phyloP scores from a whole-genome alignment of 35 echinoderm and acorn worm species.

The Anneissia japonica region DNA sequence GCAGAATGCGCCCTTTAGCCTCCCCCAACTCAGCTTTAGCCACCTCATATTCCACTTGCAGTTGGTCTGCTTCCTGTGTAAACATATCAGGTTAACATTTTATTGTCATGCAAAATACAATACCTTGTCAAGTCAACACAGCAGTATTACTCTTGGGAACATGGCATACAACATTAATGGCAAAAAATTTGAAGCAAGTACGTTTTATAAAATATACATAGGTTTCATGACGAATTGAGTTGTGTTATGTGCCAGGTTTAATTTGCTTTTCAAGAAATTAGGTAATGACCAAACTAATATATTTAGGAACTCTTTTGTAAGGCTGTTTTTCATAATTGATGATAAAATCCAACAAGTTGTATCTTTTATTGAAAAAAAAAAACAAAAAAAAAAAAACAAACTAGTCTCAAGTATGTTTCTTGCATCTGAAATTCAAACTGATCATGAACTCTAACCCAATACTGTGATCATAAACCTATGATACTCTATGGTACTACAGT shows the following conservation, averaged over 20 bases:
- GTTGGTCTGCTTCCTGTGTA: constrained; percentile 69
- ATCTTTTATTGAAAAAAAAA: no score
- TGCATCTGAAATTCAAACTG: no score
- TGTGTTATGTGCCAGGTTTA: neutral
- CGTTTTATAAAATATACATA: neutral
- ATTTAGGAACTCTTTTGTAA: no score
- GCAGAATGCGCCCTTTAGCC: constrained; percentile 47
- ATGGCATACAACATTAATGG: neutral
- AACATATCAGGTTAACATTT: neutral
- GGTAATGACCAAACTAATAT: no score
- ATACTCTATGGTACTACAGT: no score
- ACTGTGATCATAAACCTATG: no score
- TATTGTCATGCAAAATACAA: no score
- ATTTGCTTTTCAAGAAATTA: neutral
- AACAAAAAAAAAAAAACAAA: no score
- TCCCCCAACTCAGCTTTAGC: constrained; percentile 44
- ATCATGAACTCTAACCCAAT: no score
- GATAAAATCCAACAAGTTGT: no score
- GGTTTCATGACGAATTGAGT: neutral
- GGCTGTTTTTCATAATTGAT: no score
- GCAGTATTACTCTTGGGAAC: neutral
- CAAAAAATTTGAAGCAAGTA: neutral
- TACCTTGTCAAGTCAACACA: neutral
- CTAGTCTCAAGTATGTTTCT: no score
- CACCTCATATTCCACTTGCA: constrained; percentile 69